These are phyloP conservation scores for Sminthurinus aureus DNA, from an alignment of 2,888 invertebrate species.

Conservation along the genomic window DNA sequence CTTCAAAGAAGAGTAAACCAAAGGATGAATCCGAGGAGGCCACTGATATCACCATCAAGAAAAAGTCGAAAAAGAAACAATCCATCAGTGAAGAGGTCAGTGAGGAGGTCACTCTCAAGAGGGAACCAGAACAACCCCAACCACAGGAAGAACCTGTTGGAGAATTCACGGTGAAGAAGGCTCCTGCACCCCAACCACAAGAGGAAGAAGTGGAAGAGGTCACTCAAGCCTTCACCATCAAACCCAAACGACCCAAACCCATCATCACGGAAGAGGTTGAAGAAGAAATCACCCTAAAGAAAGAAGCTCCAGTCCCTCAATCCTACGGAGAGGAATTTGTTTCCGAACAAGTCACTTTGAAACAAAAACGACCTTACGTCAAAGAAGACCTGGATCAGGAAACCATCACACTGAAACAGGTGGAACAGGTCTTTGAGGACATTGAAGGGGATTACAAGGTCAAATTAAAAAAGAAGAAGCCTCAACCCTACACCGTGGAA, in stretches of 20 bases:
- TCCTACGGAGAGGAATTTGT: slow-evolving; percentile 59
- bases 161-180: slow-evolving; percentile 49
- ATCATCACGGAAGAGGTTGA: slow-evolving; percentile 41
- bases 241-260: slow-evolving; percentile 45
- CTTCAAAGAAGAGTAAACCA: not conserved
- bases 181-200: slow-evolving; percentile 10
- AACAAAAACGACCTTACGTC: slow-evolving; percentile 67
- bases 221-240: slow-evolving; percentile 40
- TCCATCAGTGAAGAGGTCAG: slow-evolving; percentile 49
- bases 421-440: slow-evolving; percentile 58
- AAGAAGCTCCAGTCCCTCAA: slow-evolving; percentile 48
- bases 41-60: slow-evolving; percentile 38
- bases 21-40: not conserved
- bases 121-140: not conserved
- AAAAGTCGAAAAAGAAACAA: slow-evolving; percentile 57
- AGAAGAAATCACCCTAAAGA: slow-evolving; percentile 56
- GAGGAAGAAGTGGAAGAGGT: slow-evolving; percentile 55
- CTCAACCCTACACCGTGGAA: slow-evolving; percentile 69
- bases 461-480: slow-evolving; percentile 71
- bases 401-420: slow-evolving; percentile 51
- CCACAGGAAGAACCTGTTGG: slow-evolving; percentile 51
- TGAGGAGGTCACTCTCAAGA: slow-evolving; percentile 49
- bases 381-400: slow-evolving; percentile 56
- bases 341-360: slow-evolving; percentile 75
- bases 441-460: slow-evolving; percentile 91